A percentile compares a stretch with the other conserved stretches of the same genome.
These are phyloP conservation scores for Phylloscopus whistleri DNA, from an alignment of 2,113 vertebrate species.

Conservation along the genomic window DNA sequence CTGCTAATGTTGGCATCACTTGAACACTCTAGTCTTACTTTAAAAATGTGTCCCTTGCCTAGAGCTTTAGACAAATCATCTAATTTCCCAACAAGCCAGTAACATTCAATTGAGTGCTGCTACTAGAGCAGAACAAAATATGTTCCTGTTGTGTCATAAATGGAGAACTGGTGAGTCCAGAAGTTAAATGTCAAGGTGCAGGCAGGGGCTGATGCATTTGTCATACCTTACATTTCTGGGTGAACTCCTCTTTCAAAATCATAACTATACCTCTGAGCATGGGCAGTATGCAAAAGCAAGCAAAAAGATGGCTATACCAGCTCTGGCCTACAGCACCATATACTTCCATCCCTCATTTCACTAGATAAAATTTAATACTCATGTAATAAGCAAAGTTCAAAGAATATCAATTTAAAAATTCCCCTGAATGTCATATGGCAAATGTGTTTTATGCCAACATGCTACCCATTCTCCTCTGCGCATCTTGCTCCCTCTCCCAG, in stretches of 20 bases:
- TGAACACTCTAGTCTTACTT: neutral
- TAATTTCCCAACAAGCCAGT: neutral
- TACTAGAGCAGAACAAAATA: neutral
- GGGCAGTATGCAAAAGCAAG: neutral
- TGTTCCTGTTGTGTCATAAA: neutral
- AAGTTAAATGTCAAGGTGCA: neutral
- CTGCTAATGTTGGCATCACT: neutral
- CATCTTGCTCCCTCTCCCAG: neutral
- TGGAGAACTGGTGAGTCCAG: neutral
- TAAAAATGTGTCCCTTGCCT: neutral
- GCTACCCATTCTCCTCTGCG: neutral
- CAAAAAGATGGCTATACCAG: neutral
- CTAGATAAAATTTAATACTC: neutral
- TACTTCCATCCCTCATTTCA: neutral
- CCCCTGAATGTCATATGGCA: neutral
- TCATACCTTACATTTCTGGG: neutral
- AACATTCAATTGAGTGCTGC: neutral
- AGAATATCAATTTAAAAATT: neutral
- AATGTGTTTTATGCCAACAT: neutral
- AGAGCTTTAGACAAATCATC: neutral
- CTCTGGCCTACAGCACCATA: neutral
- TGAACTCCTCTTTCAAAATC: neutral
- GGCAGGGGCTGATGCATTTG: neutral
- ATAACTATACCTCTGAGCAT: neutral
- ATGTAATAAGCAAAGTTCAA: neutral